Conservation (phyloP, 2,888 invertebrate genomes). For the Athetis lepigone region DNA sequence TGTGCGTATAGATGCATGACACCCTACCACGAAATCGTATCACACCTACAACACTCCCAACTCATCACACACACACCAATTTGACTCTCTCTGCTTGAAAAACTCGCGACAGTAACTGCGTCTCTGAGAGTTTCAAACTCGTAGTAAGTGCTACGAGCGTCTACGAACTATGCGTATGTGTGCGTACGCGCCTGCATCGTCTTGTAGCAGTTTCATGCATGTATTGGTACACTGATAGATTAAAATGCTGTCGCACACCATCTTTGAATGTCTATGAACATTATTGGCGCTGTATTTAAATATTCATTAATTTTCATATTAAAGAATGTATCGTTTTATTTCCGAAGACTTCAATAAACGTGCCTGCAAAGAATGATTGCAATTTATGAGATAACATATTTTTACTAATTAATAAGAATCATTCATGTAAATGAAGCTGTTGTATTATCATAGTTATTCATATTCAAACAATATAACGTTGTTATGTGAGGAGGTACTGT, state of each 20-base stretch:
- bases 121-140: conserved; percentile 30
- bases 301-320: conserved; percentile 41
- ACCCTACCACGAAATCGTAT: conserved; percentile 50
- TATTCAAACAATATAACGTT: too few species aligned
- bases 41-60: conserved; percentile 31
- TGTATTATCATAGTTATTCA: background rate
- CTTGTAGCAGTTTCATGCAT: conserved; percentile 69
- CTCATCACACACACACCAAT: conserved; percentile 2
- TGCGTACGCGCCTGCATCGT: conserved; percentile 69
- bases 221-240: conserved; percentile 76
- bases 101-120: background rate
- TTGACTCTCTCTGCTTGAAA: background rate
- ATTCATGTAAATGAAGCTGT: background rate
- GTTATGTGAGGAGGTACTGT: background rate
- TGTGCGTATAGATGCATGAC: conserved; percentile 70
- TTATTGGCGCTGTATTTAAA: conserved; percentile 49
- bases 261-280: conserved; percentile 38
- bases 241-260: conserved; percentile 72
- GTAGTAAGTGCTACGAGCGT: conserved; percentile 61
- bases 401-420: background rate
- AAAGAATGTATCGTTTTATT: conserved; percentile 27
- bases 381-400: background rate
- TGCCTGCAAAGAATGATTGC: conserved; percentile 7
- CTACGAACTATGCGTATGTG: conserved; percentile 61
- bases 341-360: conserved; percentile 8